Percentiles rank a stretch among this genome's conserved stretches.
These are phyloP conservation scores for Parelbella ahira DNA, from an alignment of 2,888 invertebrate genomes.

Conservation along the genomic window DNA sequence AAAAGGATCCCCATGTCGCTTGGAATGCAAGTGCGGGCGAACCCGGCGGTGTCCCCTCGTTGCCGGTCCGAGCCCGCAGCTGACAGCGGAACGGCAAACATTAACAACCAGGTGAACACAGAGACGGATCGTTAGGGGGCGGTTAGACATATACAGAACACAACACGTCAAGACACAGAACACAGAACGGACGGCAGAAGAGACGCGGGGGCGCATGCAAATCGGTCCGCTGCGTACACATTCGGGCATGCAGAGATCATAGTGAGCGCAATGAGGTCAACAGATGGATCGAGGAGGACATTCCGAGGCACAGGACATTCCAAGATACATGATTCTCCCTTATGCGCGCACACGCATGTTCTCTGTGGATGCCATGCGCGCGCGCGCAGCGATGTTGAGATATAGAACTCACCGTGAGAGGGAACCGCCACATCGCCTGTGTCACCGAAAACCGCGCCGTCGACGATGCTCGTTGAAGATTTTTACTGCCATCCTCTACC, in stretches of 20 bases:
- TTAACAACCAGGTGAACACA: conserved; percentile 63
- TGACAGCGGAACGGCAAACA: conserved; percentile 48
- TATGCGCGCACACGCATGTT: conserved; percentile 68
- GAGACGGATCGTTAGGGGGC: conserved; percentile 53
- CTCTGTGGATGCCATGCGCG: conserved; percentile 45
- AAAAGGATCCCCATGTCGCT: conserved; percentile 77
- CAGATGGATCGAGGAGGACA: conserved; percentile 78
- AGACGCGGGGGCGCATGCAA: conserved; percentile 65
- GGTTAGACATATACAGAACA: conserved; percentile 69
- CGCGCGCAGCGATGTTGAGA: conserved; percentile 80
- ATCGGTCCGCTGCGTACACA: conserved; percentile 60
- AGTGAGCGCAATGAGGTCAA: conserved; percentile 67
- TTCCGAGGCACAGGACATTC: conserved; percentile 82
- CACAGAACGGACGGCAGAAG: conserved; percentile 67
- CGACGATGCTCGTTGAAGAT: conserved; percentile 35
- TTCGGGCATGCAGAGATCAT: conserved; percentile 73
- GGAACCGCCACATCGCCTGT: conserved; percentile 43
- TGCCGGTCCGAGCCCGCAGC: conserved; percentile 45
- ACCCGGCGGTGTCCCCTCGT: conserved; percentile 57
- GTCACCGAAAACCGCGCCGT: conserved; percentile 31
- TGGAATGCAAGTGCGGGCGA: conserved; percentile 77
- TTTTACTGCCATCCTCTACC: conserved; percentile 57
- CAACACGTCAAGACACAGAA: conserved; percentile 78
- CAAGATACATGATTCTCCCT: conserved; percentile 82
- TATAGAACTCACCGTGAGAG: conserved; percentile 76